These are phyloP conservation scores for Leptopilina boulardi DNA, from an alignment of 1,140 invertebrate genomes.

Conservation along the genomic window DNA sequence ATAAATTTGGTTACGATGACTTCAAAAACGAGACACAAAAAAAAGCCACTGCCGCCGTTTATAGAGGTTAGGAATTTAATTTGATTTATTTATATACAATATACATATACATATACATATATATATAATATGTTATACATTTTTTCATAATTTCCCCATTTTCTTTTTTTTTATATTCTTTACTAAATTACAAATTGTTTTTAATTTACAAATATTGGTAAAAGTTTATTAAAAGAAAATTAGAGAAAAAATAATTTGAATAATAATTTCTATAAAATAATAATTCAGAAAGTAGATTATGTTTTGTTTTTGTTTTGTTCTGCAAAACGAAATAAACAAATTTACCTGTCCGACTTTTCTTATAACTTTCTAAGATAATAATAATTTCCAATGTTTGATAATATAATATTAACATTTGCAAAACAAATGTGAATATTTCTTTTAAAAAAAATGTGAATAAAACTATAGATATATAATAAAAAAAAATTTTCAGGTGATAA, in stretches of 20 bases:
- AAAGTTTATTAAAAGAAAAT: neutral
- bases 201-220: neutral
- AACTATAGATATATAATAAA: too few species aligned
- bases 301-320: neutral
- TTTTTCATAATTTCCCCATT: neutral
- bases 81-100: conserved; percentile 16
- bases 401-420: neutral
- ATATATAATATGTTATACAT: neutral
- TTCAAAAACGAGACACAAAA: conserved; percentile 75
- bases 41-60: conserved; percentile 69
- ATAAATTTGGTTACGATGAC: conserved; percentile 73
- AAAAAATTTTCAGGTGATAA: conserved; percentile 77
- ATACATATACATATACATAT: too few species aligned
- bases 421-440: too few species aligned
- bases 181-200: neutral
- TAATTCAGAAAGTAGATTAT: neutral
- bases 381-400: too few species aligned
- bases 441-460: too few species aligned
- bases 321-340: neutral
- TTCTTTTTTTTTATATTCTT: neutral
- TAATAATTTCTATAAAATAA: neutral
- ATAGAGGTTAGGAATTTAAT: conserved; percentile 65
- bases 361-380: too few species aligned
- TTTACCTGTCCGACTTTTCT: too few species aligned
- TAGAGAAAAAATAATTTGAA: too few species aligned